phyloP scores from a whole-genome alignment of 2,888 invertebrate genomes.

The Harpalus rubripes region DNA sequence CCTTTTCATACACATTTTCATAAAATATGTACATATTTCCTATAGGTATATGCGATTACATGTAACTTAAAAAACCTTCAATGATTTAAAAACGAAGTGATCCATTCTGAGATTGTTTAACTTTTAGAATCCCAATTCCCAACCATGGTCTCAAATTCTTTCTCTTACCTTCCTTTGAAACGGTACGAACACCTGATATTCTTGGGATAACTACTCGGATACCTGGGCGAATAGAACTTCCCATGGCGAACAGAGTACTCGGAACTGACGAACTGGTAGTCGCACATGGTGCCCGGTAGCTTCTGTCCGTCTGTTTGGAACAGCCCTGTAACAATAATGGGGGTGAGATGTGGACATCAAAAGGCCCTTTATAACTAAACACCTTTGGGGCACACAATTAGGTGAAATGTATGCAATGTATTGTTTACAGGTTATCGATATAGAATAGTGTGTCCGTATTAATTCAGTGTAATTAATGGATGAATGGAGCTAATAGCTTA shows the following conservation, averaged over 20 bases:
- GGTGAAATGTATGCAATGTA: not conserved
- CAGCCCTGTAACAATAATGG: conserved; percentile 81
- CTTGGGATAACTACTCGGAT: conserved; percentile 97
- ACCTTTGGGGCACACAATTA: not conserved
- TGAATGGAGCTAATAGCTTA: too few relatives aligned
- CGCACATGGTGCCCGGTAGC: conserved; percentile 89
- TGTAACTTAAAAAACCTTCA: not conserved
- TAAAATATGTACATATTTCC: too few relatives aligned
- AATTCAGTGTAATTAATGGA: too few relatives aligned
- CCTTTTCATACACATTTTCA: too few relatives aligned
- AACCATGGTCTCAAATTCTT: too few relatives aligned
- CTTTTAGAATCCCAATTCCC: too few relatives aligned
- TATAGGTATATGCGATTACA: too few relatives aligned
- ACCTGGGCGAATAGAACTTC: conserved; percentile 93
- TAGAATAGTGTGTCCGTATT: too few relatives aligned
- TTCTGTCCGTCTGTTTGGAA: conserved; percentile 90
- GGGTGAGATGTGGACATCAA: conserved; percentile 20
- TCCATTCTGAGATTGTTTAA: not conserved
- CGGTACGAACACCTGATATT: conserved; percentile 94
- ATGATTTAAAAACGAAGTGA: not conserved
- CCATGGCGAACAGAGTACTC: conserved; percentile 86
- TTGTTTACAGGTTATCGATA: not conserved
- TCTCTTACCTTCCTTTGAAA: conserved; percentile 89
- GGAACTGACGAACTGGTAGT: conserved; percentile 90
- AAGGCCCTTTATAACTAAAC: conserved; percentile 14